These are phyloP conservation scores for Tychaedon coryphoeus DNA, from an alignment of 2,113 vertebrate species.

Conservation along the genomic window DNA sequence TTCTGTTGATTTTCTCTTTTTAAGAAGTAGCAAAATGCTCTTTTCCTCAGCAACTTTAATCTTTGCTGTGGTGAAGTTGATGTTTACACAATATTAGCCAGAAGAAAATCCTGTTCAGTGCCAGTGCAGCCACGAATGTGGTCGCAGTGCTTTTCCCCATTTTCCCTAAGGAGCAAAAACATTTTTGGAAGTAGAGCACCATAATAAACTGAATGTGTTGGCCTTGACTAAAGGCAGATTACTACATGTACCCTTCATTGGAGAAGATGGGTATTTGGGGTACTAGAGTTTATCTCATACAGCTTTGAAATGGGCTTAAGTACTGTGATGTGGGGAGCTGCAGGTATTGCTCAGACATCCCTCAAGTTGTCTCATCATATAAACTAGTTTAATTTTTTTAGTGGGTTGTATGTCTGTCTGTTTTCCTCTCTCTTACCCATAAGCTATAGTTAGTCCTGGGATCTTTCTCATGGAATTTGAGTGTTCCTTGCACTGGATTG, in stretches of 20 bases:
- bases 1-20: background rate
- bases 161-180: background rate
- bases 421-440: background rate
- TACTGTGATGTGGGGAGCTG: background rate
- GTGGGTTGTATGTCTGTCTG: background rate
- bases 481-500: background rate
- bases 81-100: background rate
- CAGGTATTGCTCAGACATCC: background rate
- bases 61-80: background rate
- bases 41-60: background rate
- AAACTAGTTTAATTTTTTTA: background rate
- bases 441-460: background rate
- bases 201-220: background rate
- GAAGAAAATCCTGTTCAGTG: background rate
- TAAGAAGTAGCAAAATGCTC: background rate
- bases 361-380: background rate
- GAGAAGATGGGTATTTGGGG: background rate
- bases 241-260: accelerated
- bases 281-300: accelerated
- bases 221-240: background rate
- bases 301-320: background rate
- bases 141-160: background rate
- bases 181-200: background rate
- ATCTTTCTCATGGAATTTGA: background rate
- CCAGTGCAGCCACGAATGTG: accelerated